Base-by-base conservation (phyloP, 2,113 vertebrate species). In the Eurypyga helias region DNA sequence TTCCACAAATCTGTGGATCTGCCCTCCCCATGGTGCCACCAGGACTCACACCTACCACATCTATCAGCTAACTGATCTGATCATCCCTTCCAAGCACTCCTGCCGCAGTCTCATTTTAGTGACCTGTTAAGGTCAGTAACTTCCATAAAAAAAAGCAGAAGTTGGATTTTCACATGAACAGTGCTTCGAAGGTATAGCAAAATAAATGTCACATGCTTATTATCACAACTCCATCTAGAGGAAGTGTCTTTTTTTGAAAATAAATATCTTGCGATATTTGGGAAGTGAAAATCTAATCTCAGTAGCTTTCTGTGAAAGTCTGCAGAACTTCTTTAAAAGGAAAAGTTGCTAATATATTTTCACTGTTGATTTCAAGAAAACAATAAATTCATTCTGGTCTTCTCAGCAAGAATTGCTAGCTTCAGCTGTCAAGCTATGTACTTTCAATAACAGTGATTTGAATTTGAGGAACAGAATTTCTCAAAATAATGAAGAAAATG, bases 181-280 rank as follows among this genome's bases (percentile, higher is more conserved):
- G 48, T 69, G 52, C 34, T 64, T 64, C 82, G 55, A 96, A 91
- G 77, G 86, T 90, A 82, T 3, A 82, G 31, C 38, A 61, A 78
- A 96, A 96, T 36, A 76, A 84, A 89, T 34, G 34, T 93, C 94
- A 96, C 80, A 72, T 92, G 92, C 33, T 75, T 31, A 79, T 72
- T 78, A 94, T 71, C 86, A 90, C 69, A 94, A 64, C 33, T 82
- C 52, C 17, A 86, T 70, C 41, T 23, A 36, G 36, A 81, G 61
- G 80, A 93, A 96, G 80, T 84, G 33, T 17, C 69, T 54, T 26
- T 72, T 67, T 81, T 75, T 41, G 65, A 67, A 69, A 92, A 49
- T 19, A 96, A 83, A 11, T 64, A 83, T 71, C 72, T 66, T 64
- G 38, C 83, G 58, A 41, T 87, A 75, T 64, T 88, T 75, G 38